These are phyloP conservation scores for Paralichthys olivaceus DNA, from an alignment of 2,113 vertebrate species.

Conservation along the genomic window DNA sequence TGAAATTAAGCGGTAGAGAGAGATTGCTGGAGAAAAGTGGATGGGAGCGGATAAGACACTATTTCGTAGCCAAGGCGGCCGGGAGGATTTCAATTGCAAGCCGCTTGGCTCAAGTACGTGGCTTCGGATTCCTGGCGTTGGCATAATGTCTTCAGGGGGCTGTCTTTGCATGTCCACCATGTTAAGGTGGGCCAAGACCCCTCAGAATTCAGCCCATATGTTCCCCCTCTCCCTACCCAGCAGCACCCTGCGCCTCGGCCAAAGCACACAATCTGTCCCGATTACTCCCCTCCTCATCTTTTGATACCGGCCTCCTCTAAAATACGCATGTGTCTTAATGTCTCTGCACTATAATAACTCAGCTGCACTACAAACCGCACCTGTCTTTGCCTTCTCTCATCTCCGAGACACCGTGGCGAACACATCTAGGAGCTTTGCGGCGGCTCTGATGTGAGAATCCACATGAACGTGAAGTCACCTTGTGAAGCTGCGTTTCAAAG, in stretches of 20 bases:
- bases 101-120: slow-evolving; percentile 55
- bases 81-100: slow-evolving; percentile 62
- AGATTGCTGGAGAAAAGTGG: slow-evolving; percentile 41
- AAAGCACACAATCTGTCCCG: slow-evolving; percentile 81
- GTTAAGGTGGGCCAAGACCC: slow-evolving; percentile 80
- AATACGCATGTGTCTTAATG: slow-evolving; percentile 55
- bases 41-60: slow-evolving; percentile 51
- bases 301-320: slow-evolving; percentile 64
- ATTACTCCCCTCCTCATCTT: slow-evolving; percentile 23
- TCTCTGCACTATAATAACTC: slow-evolving; percentile 46
- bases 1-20: slow-evolving; percentile 48
- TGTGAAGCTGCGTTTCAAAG: not conserved
- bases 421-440: slow-evolving; percentile 5
- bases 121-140: slow-evolving; percentile 76
- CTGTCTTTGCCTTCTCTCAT: slow-evolving; percentile 23
- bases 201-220: slow-evolving; percentile 79
- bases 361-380: slow-evolving; percentile 40
- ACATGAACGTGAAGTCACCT: slow-evolving; percentile 5
- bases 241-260: slow-evolving; percentile 60
- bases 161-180: slow-evolving; percentile 62
- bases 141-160: slow-evolving; percentile 64
- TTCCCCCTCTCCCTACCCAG: slow-evolving; percentile 70
- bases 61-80: slow-evolving; percentile 48
- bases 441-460: not conserved
- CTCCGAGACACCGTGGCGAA: slow-evolving; percentile 11